A percentile compares a stretch with the other conserved stretches of the same genome.
phyloP scores from a whole-genome alignment of 2,113 vertebrate species.

The Monopterus albus region DNA sequence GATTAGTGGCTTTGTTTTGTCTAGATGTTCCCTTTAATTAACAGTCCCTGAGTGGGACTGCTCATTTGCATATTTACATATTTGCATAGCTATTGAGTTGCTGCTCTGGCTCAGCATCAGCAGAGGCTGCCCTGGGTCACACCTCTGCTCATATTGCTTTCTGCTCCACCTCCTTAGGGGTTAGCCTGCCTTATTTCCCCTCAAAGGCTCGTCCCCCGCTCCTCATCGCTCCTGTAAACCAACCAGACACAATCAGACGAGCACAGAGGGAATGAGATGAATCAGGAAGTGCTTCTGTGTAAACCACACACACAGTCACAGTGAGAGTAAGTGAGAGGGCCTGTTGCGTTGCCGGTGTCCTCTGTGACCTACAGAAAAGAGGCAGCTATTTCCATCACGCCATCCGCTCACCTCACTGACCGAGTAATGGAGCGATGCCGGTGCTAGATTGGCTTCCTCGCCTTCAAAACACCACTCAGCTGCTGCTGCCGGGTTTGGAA shows the following conservation, averaged over 20 bases:
- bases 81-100: slow-evolving; percentile 52
- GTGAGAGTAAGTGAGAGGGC: neutral
- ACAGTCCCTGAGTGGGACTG: slow-evolving; percentile 54
- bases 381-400: slow-evolving; percentile 68
- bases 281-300: slow-evolving; percentile 28
- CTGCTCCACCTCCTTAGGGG: slow-evolving; percentile 3
- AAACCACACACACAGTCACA: neutral
- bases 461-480: slow-evolving; percentile 62
- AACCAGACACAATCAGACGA: slow-evolving; percentile 23
- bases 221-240: slow-evolving; percentile 19
- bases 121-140: slow-evolving; percentile 29
- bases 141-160: slow-evolving; percentile 3
- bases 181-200: neutral
- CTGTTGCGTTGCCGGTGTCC: slow-evolving; percentile 46
- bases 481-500: slow-evolving; percentile 15
- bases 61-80: slow-evolving; percentile 67
- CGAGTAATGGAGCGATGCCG: slow-evolving; percentile 71
- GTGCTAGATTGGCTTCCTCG: slow-evolving; percentile 61
- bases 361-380: slow-evolving; percentile 67
- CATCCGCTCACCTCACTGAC: slow-evolving; percentile 67
- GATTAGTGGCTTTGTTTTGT: slow-evolving; percentile 56
- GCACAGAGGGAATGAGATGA: slow-evolving; percentile 54
- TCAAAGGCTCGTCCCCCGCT: slow-evolving; percentile 4
- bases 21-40: slow-evolving; percentile 68
- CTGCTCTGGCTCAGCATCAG: slow-evolving; percentile 36